Evolutionary conservation across 2,888 invertebrate species (phyloP).

Genomic region (Acholoe squamosa): DNA sequence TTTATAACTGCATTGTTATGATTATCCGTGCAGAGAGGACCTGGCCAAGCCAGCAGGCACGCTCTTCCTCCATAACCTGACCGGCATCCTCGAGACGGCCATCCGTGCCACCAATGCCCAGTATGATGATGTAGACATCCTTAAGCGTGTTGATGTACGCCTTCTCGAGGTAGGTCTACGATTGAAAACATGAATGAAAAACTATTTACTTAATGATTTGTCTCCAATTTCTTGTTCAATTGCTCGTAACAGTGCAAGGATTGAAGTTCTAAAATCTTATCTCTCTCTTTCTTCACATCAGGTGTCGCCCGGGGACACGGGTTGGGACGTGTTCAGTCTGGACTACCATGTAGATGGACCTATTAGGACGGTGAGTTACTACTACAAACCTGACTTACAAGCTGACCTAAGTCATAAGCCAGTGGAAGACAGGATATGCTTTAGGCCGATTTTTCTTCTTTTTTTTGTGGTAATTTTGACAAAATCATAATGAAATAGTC

Average conservation of each 20-base stretch:
- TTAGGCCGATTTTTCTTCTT: no score
- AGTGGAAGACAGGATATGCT: no score
- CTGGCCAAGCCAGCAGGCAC: constrained; percentile 93
- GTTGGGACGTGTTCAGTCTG: constrained; percentile 95
- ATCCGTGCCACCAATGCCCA: constrained; percentile 94
- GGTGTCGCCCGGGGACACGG: constrained; percentile 88
- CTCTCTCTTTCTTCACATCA: constrained; percentile 6
- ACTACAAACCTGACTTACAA: no score
- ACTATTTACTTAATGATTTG: not conserved
- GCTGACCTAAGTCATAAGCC: no score
- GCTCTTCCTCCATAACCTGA: constrained; percentile 93
- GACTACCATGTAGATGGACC: constrained; percentile 95
- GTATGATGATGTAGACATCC: constrained; percentile 94
- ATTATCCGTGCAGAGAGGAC: constrained; percentile 88
- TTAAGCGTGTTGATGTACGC: constrained; percentile 93
- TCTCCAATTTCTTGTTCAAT: not conserved
- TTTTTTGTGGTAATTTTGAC: no score
- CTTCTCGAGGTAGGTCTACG: constrained; percentile 85
- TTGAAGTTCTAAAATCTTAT: no score
- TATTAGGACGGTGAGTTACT: constrained; percentile 89
- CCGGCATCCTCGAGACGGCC: constrained; percentile 84
- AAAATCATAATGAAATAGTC: no score
- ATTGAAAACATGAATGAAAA: not conserved
- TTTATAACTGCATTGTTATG: constrained; percentile 66
- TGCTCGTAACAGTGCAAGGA: no score